Evolutionary conservation across 2,113 vertebrate species (phyloP), one percentile per base, ranked within the genome.

Genomic region (Bubalus kerabau): DNA sequence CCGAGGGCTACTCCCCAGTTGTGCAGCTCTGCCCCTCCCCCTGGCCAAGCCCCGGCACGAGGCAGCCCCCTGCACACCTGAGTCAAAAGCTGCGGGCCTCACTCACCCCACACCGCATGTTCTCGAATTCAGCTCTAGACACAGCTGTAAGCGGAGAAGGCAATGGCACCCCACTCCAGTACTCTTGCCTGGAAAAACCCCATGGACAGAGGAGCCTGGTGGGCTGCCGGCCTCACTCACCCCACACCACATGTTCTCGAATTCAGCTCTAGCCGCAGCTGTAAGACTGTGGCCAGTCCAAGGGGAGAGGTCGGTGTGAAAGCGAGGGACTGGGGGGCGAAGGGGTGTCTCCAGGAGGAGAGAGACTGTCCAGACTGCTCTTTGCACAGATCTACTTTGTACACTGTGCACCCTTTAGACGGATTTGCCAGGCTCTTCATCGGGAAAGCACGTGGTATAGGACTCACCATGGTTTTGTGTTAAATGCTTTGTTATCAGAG

Each of bases 311-410:
- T 17, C 21, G 7, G 3, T 23, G 7, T 15, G 4, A 12, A n/a
- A 24, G 24, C 0, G 0, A 19, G 50, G 40, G 60, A 17, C 32
- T 36, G 0, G 1, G 0, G 14, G 7, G 30, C 0, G 1, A 40
- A 5, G 46, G 50, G 3, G 1, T 24, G 5, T 24, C 15, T 52
- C 43, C 13, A 30, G 23, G 26, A 54, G 52, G 11, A 54, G 19
- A 9, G 52, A 12, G 50, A 1, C 1, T 5, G 24, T 54, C 26
- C 30, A 19, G n/a, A 67, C n/a, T 2, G 7, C 12, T 2, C 74
- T 56, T 36, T 50, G 40, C 52, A 1, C 78, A 19, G 4, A 24
- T 19, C 28, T 2, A 2, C 36, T 40, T 14, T 24, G 59, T 30
- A 14, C 3, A 3, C 12, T 0, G 0, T 7, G 43, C 3, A 43